Base-by-base conservation (phyloP, 2,888 invertebrate genomes). In the Cenopis cana region DNA sequence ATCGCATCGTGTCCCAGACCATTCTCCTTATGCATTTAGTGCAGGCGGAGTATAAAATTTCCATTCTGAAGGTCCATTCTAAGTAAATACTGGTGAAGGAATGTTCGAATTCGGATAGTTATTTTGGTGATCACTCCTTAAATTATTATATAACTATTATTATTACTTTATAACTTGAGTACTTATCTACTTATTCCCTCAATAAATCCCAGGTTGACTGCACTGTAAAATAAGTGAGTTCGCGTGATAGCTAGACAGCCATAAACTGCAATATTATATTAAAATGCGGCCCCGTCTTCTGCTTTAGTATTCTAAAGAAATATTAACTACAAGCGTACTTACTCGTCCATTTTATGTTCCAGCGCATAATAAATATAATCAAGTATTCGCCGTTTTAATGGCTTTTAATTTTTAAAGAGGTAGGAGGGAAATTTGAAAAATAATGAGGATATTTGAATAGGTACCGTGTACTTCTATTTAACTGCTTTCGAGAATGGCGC, bases 401-500 rank as follows among this genome's bases (percentile, higher is more conserved):
- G 75, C 78, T 75, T 80, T 76, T 75, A 74, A 77, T 77, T 79
- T 79, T 79, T 75, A 77, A 76, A 78, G 74, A 75, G 76, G 77
- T 79, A 76, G 76, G 77, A 81, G 78, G 77, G 77, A 78, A 79
- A 77, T 83, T 84, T 81, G 75, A 80, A 81, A 79, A 75, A 81
- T 75, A 79, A 78, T 68, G 66, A 77, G 75, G 80, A 82, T 78
- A 78, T 79, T 79, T 69, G 65, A 68, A 73, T 74, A n/a, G n/a
- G n/a, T n/a, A 73, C 71, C 72, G 76, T 73, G 75, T 77, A 78
- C 76, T 78, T 76, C 74, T 75, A 73, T 77, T 82, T 83, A 82
- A 84, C 82, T 83, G 80, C 81, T 76, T 79, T 80, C 75, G 75
- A 76, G 67, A 75, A 77, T 75, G 69, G 68, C 73, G 73, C 76